A percentile compares a stretch with the other conserved stretches of the same genome.
These are phyloP conservation scores for Plagodis pulveraria DNA, from an alignment of 2,888 invertebrate species.

Conservation along the genomic window DNA sequence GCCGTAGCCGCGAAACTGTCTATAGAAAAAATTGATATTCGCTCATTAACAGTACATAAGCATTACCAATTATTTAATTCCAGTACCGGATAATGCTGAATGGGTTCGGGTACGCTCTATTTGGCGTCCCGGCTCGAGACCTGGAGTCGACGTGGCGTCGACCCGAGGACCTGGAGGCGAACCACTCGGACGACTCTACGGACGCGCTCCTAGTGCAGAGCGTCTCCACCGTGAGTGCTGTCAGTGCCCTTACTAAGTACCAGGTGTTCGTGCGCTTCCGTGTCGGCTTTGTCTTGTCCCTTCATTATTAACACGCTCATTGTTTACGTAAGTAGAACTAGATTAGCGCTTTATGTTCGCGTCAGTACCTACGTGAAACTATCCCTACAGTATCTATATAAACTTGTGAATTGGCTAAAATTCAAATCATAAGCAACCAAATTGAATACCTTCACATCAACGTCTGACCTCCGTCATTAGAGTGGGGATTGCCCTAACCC, in stretches of 20 bases:
- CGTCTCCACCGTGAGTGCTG: conserved; percentile 86
- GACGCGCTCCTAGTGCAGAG: conserved; percentile 85
- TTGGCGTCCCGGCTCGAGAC: conserved; percentile 90
- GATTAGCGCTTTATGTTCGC: not conserved
- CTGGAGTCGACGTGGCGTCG: conserved; percentile 90
- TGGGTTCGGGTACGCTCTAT: conserved; percentile 91
- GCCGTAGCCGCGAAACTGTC: no score
- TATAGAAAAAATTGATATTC: no score
- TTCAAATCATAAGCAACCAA: no score
- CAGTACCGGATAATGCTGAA: conserved; percentile 94
- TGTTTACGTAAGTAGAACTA: conserved; percentile 16
- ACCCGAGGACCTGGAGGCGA: conserved; percentile 81
- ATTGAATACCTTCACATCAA: no score
- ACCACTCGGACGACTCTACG: conserved; percentile 74
- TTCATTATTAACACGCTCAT: conserved; percentile 28
- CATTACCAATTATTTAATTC: conserved; percentile 37
- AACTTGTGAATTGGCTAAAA: no score
- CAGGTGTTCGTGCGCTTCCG: conserved; percentile 49
- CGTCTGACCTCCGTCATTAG: no score
- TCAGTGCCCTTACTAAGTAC: conserved; percentile 63
- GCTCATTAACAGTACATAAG: no score
- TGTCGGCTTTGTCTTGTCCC: conserved; percentile 30
- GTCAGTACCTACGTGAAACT: no score
- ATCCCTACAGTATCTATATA: no score
- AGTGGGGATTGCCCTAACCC: no score